Conservation (phyloP, 2,888 invertebrate genomes). For the Melipona beecheii region DNA sequence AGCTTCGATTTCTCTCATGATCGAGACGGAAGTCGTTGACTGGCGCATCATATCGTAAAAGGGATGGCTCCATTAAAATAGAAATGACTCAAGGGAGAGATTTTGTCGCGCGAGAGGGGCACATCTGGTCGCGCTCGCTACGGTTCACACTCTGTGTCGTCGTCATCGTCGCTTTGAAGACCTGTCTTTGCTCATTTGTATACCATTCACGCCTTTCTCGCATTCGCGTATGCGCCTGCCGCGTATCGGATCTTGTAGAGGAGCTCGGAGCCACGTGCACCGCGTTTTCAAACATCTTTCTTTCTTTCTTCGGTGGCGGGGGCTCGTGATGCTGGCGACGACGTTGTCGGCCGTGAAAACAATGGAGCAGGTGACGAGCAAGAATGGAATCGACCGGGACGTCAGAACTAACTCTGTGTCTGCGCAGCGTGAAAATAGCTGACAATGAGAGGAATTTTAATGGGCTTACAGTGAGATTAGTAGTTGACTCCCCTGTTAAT, state of each 20-base stretch:
- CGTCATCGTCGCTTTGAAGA: conserved; percentile 41
- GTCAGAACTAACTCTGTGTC: not conserved
- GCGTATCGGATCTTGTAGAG: conserved; percentile 6
- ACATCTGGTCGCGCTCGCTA: conserved; percentile 48
- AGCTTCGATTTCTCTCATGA: not conserved
- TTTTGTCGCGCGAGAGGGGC: conserved; percentile 25
- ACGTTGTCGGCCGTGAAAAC: not conserved
- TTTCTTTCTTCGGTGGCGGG: not conserved
- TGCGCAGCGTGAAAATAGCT: not conserved
- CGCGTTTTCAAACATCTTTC: not conserved
- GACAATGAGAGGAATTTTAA: not conserved
- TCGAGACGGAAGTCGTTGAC: conserved; percentile 27
- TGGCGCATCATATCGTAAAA: conserved; percentile 4
- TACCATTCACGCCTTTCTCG: conserved; percentile 37
- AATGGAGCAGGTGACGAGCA: not conserved
- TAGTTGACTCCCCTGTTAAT: no score
- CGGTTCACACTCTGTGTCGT: conserved; percentile 15
- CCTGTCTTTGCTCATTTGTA: conserved; percentile 58
- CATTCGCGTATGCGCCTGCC: conserved; percentile 34
- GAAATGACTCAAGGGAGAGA: conserved; percentile 45
- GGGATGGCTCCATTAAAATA: conserved; percentile 57
- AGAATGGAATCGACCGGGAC: not conserved
- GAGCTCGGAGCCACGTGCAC: conserved; percentile 7
- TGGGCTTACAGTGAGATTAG: not conserved
- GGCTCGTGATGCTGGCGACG: not conserved